Percentiles rank a stretch among this genome's conserved stretches.
Evolutionary conservation across 2,797 vertebrate genomes (phyloP).

Genomic region (Gymnoscopelus braueri): DNA sequence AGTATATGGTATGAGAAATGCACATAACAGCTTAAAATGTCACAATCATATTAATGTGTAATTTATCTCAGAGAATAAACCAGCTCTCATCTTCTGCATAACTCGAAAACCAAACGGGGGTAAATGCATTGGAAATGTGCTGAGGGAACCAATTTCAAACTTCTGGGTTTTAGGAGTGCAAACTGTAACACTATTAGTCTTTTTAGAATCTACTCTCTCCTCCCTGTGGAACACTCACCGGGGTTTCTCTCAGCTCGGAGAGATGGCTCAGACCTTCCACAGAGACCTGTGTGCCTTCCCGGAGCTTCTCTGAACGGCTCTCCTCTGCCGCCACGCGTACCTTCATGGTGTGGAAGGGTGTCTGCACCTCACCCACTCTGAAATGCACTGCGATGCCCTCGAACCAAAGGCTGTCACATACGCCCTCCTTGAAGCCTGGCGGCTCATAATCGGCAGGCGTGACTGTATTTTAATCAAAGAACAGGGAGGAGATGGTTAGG

Average conservation of each 20-base stretch:
- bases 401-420: slow-evolving; percentile 80
- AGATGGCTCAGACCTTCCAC: neutral
- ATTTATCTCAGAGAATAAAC: no score
- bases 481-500: slow-evolving; percentile 10
- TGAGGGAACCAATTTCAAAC: neutral
- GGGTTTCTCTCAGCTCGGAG: neutral
- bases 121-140: neutral
- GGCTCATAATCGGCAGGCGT: slow-evolving; percentile 84
- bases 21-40: no score
- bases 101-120: no score
- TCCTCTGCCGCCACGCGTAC: slow-evolving; percentile 77
- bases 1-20: no score
- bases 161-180: neutral
- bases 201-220: no score
- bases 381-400: slow-evolving; percentile 82
- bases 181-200: no score
- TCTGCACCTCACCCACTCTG: slow-evolving; percentile 80
- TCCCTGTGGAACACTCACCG: slow-evolving; percentile 31
- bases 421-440: slow-evolving; percentile 82
- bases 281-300: slow-evolving; percentile 45
- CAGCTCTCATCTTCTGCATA: no score
- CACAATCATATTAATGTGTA: no score
- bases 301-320: slow-evolving; percentile 68
- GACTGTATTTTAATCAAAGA: slow-evolving; percentile 57
- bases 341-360: slow-evolving; percentile 77